Conservation (phyloP, 1,140 invertebrate species). For the Brachystomella parvula region DNA sequence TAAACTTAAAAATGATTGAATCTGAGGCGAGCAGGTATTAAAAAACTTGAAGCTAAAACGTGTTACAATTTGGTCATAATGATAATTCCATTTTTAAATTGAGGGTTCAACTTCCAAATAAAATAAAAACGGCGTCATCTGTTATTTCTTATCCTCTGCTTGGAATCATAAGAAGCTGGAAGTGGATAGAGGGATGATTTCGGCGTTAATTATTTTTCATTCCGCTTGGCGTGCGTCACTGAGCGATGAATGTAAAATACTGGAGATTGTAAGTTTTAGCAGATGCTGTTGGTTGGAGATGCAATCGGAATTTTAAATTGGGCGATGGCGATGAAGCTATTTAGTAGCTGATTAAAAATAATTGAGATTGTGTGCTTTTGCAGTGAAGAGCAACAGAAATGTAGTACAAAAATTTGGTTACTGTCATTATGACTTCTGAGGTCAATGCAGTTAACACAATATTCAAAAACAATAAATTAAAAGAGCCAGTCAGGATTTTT, state of each 20-base stretch:
- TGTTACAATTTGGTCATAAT: too few relatives aligned
- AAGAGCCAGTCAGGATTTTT: slow-evolving; percentile 5
- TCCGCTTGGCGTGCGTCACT: too few relatives aligned
- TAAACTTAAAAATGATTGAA: not conserved
- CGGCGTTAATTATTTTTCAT: too few relatives aligned
- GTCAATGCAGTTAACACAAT: slow-evolving; percentile 2
- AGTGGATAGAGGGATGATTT: too few relatives aligned
- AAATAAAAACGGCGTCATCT: not conserved
- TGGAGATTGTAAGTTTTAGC: too few relatives aligned
- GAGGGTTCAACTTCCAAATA: not conserved
- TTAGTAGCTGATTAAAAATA: too few relatives aligned
- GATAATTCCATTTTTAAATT: too few relatives aligned
- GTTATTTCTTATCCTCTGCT: too few relatives aligned
- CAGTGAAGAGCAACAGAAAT: slow-evolving; percentile 3
- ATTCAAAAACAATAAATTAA: slow-evolving; percentile 5
- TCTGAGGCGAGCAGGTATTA: not conserved
- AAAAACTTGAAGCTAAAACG: not conserved
- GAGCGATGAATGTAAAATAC: too few relatives aligned
- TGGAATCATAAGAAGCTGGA: too few relatives aligned
- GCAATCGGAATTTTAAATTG: not conserved
- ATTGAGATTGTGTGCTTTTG: too few relatives aligned
- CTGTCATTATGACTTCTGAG: not conserved
- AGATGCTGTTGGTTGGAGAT: not conserved
- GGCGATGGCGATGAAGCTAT: not conserved
- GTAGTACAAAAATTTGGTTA: not conserved